Conservation (phyloP, 2,113 vertebrate species). For the Aspidoscelis tigris region DNA sequence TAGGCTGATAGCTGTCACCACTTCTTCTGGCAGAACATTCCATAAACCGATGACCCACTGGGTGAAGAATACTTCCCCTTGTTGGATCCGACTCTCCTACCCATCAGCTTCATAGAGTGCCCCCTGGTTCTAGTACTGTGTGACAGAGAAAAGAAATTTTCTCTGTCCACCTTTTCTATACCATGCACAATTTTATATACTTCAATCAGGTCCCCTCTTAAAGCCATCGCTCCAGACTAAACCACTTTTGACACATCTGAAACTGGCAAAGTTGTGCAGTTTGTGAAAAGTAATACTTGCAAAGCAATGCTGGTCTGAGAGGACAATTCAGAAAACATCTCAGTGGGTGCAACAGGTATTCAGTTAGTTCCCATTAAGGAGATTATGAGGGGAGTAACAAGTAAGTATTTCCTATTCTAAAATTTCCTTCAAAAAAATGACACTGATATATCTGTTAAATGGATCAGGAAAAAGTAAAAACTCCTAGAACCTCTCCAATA, state of each 20-base stretch:
- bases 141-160: no score
- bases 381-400: neutral
- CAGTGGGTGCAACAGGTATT: neutral
- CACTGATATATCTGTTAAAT: constrained; percentile 38
- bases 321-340: constrained; percentile 24
- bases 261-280: constrained; percentile 1
- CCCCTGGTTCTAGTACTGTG: no score
- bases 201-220: no score
- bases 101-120: no score
- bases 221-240: neutral
- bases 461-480: constrained; percentile 28
- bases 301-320: constrained; percentile 24
- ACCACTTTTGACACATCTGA: constrained; percentile 28
- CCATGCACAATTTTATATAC: no score
- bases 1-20: no score
- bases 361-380: neutral
- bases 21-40: no score
- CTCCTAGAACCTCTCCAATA: neutral
- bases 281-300: neutral
- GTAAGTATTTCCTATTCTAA: constrained; percentile 4
- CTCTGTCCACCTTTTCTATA: no score
- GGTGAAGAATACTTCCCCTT: no score
- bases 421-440: constrained; percentile 37
- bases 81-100: no score
- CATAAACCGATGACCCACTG: no score